Conservation (phyloP, 2,888 invertebrate species). For the Spisula subtruncata region DNA sequence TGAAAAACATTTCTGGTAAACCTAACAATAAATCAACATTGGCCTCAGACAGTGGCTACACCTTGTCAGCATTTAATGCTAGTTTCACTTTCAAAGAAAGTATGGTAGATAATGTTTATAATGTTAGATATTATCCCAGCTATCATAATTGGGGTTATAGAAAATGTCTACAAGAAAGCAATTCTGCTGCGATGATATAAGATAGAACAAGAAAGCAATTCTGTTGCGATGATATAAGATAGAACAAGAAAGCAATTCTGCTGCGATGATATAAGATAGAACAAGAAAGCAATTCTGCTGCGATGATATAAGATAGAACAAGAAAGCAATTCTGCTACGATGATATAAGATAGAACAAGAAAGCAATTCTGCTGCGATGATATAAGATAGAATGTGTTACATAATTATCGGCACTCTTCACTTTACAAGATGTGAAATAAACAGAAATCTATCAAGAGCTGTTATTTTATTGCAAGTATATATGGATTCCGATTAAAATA, state of each 20-base stretch:
- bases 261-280: too few species aligned
- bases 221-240: too few species aligned
- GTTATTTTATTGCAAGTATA: conserved; percentile 20
- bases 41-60: neutral
- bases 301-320: too few species aligned
- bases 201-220: too few species aligned
- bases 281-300: too few species aligned
- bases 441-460: neutral
- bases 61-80: neutral
- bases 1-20: too few species aligned
- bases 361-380: too few species aligned
- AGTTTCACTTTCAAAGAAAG: neutral
- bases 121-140: conserved; percentile 7
- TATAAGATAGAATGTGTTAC: neutral
- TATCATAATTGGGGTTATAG: conserved; percentile 26
- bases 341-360: too few species aligned
- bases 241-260: too few species aligned
- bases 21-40: too few species aligned
- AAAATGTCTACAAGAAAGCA: conserved; percentile 19
- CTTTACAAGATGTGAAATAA: neutral
- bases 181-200: conserved; percentile 12
- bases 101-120: conserved; percentile 3
- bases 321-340: conserved; percentile 7
- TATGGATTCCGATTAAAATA: conserved; percentile 12
- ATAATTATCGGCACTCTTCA: neutral